These are phyloP conservation scores for Macaca fascicularis DNA, from an alignment of 2,113 vertebrate species.

Conservation along the genomic window T2T-MFA8v1.1 NC_088391.1:9533501-9534000, in stretches of 20 bases:
- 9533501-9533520: background rate
- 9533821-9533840: background rate
- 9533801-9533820: background rate
- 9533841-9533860: background rate
- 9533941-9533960: too few species aligned
- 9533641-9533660: background rate
- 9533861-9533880: background rate
- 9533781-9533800: background rate
- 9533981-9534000: rapidly evolving
- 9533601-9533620: background rate
- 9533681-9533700: background rate
- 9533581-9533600: background rate
- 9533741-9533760: background rate
- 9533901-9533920: too few species aligned
- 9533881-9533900: too few species aligned
- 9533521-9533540: background rate
- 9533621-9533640: background rate
- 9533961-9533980: too few species aligned
- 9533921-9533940: too few species aligned
- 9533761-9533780: background rate
- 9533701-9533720: background rate
- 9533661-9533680: background rate
- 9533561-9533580: background rate
- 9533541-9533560: background rate
- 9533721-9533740: background rate